Conservation (phyloP, 2,797 vertebrate species). For the Sebastes paucispinis region DNA sequence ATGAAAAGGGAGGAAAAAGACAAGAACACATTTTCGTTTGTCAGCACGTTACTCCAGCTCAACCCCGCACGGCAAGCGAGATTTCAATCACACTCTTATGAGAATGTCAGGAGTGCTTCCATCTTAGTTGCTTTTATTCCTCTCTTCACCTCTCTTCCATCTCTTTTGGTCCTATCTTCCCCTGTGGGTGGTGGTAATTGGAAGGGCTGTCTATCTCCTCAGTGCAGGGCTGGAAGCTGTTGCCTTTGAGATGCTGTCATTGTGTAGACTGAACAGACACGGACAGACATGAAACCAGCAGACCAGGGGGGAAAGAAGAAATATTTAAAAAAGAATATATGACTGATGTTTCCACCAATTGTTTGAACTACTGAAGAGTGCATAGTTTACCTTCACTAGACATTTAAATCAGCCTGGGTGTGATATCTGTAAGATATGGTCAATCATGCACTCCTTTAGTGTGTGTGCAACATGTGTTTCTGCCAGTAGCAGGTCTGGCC, state of each 20-base stretch:
- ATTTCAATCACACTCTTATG: conserved; percentile 66
- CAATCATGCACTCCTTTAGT: neutral
- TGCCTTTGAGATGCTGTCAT: conserved; percentile 55
- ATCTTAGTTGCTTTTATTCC: conserved; percentile 45
- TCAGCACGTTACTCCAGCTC: conserved; percentile 67
- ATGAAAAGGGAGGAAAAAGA: conserved; percentile 46
- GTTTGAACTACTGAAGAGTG: conserved; percentile 8
- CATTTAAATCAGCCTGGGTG: neutral
- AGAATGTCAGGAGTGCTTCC: conserved; percentile 60
- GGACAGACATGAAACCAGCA: conserved; percentile 39
- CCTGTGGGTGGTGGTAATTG: conserved; percentile 67
- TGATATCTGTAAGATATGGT: neutral
- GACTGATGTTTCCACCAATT: conserved; percentile 13
- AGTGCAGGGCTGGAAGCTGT: conserved; percentile 34
- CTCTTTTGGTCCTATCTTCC: conserved; percentile 49
- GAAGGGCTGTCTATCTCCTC: conserved; percentile 53
- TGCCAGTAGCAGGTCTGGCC: neutral
- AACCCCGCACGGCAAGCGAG: conserved; percentile 56
- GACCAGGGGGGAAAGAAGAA: neutral
- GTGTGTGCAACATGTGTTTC: neutral
- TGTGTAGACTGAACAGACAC: conserved; percentile 38
- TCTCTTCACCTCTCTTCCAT: conserved; percentile 20
- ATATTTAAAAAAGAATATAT: conserved; percentile 16
- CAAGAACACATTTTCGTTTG: conserved; percentile 50
- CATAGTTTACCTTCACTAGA: neutral